A percentile compares a stretch with the other conserved stretches of the same genome.
Conservation (phyloP, 2,797 vertebrate genomes). For the Cyclura pinguis region DNA sequence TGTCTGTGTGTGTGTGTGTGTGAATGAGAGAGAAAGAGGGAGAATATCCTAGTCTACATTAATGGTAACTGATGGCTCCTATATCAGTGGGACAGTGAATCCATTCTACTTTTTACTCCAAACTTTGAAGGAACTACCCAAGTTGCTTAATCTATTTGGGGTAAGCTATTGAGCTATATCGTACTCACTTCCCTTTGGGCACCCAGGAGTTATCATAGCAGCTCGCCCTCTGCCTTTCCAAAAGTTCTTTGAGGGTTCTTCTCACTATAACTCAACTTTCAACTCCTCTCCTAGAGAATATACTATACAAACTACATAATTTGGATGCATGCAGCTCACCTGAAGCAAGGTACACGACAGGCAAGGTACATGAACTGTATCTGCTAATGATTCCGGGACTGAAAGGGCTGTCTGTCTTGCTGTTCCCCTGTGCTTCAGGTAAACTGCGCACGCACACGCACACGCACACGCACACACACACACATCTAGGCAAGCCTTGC, state of each 20-base stretch:
- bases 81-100: too few relatives aligned
- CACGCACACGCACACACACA: too few relatives aligned
- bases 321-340: neutral
- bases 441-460: too few relatives aligned
- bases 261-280: neutral
- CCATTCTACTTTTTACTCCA: too few relatives aligned
- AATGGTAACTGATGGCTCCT: too few relatives aligned
- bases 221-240: neutral
- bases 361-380: neutral
- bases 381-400: neutral
- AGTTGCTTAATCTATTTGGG: too few relatives aligned
- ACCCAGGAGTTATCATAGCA: neutral
- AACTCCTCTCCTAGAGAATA: neutral
- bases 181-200: neutral
- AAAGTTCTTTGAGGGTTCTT: neutral
- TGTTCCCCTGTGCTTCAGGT: neutral
- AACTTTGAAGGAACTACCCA: too few relatives aligned
- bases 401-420: neutral
- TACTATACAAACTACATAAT: neutral
- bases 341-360: neutral
- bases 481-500: neutral
- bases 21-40: neutral
- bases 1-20: too few relatives aligned
- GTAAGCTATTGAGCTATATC: too few relatives aligned
- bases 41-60: neutral